Base-by-base conservation (phyloP, 1,140 invertebrate species). In the Drosophila subpulchrella region DNA sequence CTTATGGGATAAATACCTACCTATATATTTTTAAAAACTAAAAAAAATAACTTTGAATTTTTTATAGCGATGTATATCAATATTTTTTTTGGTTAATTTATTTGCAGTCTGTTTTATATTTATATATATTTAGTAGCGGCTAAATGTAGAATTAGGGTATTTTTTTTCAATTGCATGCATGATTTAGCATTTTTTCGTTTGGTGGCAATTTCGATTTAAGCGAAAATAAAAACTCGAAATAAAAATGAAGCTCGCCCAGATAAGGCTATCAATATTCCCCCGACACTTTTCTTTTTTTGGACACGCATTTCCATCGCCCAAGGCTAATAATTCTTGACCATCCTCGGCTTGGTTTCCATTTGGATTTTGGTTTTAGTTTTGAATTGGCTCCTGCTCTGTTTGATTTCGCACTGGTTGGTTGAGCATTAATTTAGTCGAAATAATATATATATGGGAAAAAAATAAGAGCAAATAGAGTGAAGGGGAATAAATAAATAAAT, bases 401-500 rank as follows among this genome's bases (percentile, higher is more conserved):
- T 38, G 46, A 56, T 59, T 73, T 72, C 13, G 46, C 75, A 48
- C 50, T 61, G 36, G 24, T 42, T 54, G 57, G 56, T 57, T 62
- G 48, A 57, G 53, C 81, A 85, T 77, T 85, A 85, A 78, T 81
- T 81, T 84, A 70, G 81, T 74, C 32, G 77, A 85, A 85, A 85
- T 85, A 85, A 46, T 42, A 80, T 73, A 80, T 74, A 85, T 78
- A n/a, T n/a, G n/a, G 58, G 78, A 81, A 84, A 85, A 80, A 84
- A 85, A 85, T 77, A 70, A 81, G 77, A 74, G 54, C 77, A 81
- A 84, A 74, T 73, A 67, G 61, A 53, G 65, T 62, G 55, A 50
- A 81, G n/a, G 48, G 11, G 48, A 80, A 85, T 85, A 66, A 81
- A 84, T 84, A 84, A 84, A 80, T 84, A 81, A 84, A 84, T 85